phyloP scores from a whole-genome alignment of 2,797 vertebrate genomes.

The Simalia tracyae region DNA sequence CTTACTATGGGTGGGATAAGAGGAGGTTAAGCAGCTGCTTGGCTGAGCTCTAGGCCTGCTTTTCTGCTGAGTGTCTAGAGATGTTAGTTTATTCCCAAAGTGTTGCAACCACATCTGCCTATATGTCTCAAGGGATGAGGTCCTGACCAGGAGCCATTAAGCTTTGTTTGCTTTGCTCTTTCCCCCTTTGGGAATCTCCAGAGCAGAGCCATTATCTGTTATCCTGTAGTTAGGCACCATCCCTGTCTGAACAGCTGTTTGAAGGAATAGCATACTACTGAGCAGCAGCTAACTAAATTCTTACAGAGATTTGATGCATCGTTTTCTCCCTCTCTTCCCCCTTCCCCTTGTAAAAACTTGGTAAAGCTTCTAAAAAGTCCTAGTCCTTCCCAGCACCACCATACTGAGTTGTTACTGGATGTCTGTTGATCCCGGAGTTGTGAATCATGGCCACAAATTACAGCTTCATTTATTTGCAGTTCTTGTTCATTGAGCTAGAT shows the following conservation, averaged over 20 bases:
- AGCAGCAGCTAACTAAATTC: not conserved
- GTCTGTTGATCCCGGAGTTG: not conserved
- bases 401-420: not conserved
- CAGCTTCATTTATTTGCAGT: not conserved
- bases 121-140: not conserved
- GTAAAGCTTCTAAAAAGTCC: not conserved
- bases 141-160: slow-evolving; percentile 13
- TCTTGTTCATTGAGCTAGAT: not conserved
- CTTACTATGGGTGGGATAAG: not conserved
- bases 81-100: slow-evolving; percentile 6
- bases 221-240: not conserved
- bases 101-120: not conserved
- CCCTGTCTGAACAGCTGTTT: slow-evolving; percentile 14
- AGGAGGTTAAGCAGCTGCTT: not conserved
- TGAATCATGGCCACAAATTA: fast-evolving
- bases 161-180: not conserved
- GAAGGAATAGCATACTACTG: not conserved
- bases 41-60: not conserved
- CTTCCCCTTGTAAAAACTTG: not conserved
- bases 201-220: not conserved
- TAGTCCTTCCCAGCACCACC: not conserved
- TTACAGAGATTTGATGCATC: not conserved
- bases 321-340: not conserved
- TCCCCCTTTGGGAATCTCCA: not conserved
- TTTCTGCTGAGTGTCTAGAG: not conserved